Base-by-base conservation (phyloP, 2,888 invertebrate genomes). In the Papilio protenor region DNA sequence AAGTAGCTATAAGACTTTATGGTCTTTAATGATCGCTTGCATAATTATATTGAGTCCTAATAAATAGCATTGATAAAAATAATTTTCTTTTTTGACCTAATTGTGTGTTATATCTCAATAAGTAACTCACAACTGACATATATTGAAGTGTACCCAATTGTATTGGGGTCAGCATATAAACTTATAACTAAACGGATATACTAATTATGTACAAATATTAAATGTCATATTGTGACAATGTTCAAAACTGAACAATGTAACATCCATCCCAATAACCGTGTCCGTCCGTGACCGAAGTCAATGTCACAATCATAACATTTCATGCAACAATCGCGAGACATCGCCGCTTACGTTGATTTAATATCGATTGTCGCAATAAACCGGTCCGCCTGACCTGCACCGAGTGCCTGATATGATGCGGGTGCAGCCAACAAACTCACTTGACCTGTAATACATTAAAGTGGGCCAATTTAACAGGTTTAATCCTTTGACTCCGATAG, bases 381-480 rank as follows among this genome's bases (percentile, higher is more conserved):
- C 89, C 87, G 88, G 91, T 87, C 84, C 79, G 49, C 84, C 79
- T 83, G 87, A 89, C 88, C 87, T 87, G 89, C 80, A 83, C 87
- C 85, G 83, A 87, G 88, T 87, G 89, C 61, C 61, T 61, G 61
- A 61, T 89, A 91, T 91, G 89, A 90, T 91, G 89, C 88, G 88
- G 88, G 90, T 89, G 89, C 89, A 87, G 85, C 88, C 89, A 89
- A 90, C 82, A 90, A 86, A 87, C 86, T 85, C 85, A 83, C 85
- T 85, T 91, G 92, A 89, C 92, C 91, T 83, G 92, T 90, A 90
- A 89, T 87, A 92, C 91, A 89, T 92, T 84, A 81, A 90, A 89
- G 90, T 89, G 84, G 89, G 89, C 82, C 89, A 87, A 79, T 71
- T 82, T 79, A 88, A 88, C 93, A 91, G 89, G 92, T 92, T 90